These are phyloP conservation scores for Bufo bufo DNA, from an alignment of 2,113 vertebrate genomes.

Conservation along the genomic window DNA sequence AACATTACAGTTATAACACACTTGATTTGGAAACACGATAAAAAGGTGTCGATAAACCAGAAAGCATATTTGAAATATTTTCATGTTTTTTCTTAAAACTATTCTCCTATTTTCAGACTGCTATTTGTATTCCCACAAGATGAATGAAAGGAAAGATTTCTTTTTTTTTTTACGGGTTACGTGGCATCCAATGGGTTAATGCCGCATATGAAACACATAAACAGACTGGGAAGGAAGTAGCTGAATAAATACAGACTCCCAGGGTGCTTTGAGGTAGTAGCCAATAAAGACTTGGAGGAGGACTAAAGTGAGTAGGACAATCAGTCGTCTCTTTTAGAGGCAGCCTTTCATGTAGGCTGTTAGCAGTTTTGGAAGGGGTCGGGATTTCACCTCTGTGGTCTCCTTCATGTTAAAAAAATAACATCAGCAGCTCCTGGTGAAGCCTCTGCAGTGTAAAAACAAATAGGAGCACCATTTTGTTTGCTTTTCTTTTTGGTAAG, in stretches of 20 bases:
- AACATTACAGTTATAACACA: too few species aligned
- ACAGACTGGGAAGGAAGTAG: slow-evolving; percentile 56
- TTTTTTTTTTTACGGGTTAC: not conserved
- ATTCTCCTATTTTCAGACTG: not conserved
- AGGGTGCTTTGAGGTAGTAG: slow-evolving; percentile 56
- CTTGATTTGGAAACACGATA: too few species aligned
- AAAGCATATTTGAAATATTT: not conserved
- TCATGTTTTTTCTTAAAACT: not conserved
- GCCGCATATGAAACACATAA: slow-evolving; percentile 44
- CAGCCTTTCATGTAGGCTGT: slow-evolving; percentile 54
- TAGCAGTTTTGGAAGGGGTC: slow-evolving; percentile 50
- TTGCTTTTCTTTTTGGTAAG: slow-evolving; percentile 15
- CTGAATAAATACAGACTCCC: slow-evolving; percentile 57
- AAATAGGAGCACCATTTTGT: slow-evolving; percentile 43
- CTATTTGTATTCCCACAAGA: not conserved
- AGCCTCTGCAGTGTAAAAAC: slow-evolving; percentile 49
- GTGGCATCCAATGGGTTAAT: slow-evolving; percentile 23
- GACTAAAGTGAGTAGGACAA: slow-evolving; percentile 50
- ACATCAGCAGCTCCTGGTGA: slow-evolving; percentile 51
- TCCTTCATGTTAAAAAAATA: slow-evolving; percentile 56
- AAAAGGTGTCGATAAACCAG: not conserved
- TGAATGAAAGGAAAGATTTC: not conserved
- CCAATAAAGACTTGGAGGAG: slow-evolving; percentile 56
- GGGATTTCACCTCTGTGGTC: slow-evolving; percentile 53
- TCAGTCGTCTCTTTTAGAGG: slow-evolving; percentile 48